Evolutionary conservation across 2,888 invertebrate species (phyloP), one percentile per base, ranked within the genome.

Genomic region (Meandrusa payeni): DNA sequence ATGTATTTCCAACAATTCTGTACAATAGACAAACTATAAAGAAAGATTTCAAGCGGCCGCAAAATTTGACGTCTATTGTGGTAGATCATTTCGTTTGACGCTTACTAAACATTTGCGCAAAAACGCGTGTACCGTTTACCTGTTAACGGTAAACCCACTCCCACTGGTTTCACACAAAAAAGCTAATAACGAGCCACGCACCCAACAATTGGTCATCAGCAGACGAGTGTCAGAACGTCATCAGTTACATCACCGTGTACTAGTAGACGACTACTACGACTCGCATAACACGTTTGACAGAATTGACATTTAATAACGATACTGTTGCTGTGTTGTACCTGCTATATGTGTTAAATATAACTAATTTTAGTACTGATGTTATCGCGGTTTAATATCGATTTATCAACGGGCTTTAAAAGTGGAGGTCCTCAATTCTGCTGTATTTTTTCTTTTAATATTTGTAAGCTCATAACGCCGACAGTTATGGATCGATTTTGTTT

Each of bases 161-260:
- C 5, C 12, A 26, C 7, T 36, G 24, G 10, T 2, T 34, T 23
- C 11, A 28, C 33, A 38, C 10, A 44, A 39, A 32, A 44, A 33
- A 33, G 15, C 17, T 39, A 33, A 39, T 39, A 44, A 28, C 22
- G 4, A 15, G 12, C 10, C 5, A 12, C 12, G 9, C 23, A 17
- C 7, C 9, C 23, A 23, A 22, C 38, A 34, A 41, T 38, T 33
- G 41, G 41, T 38, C 41, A 38, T 38, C 38, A 28, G 6, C 32
- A 11, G 33, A 34, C 24, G 17, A 19, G 9, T 27, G 27, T 15
- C 10, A 39, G 26, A 43, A 20, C 43, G 40, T 32, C 37, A 41
- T 20, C 12, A 2, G 29, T 47, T 43, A 43, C 40, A 29, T 47
- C 36, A 47, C 26, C 24, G 19, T 6, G 17, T 23, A 17, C 5